phyloP scores from a whole-genome alignment of 2,797 vertebrate genomes.

The Cyprinella venusta region DNA sequence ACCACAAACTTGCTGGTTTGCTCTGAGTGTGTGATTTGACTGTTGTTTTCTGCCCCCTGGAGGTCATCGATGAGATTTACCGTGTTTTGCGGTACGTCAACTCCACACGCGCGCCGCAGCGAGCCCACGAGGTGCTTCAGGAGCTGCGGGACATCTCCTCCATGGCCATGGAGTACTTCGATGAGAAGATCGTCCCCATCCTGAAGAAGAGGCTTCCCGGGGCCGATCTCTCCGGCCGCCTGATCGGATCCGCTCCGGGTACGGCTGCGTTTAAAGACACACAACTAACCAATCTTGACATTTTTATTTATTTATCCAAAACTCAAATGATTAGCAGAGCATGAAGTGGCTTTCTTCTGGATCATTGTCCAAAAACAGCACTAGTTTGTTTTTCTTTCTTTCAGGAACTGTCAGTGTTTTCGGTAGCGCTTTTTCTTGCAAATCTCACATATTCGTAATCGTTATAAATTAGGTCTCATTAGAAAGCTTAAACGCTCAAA shows the following conservation, averaged over 20 bases:
- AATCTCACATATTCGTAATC: too few species aligned
- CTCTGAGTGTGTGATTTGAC: neutral
- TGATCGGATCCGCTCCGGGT: slow-evolving; percentile 95
- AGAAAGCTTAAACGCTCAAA: too few species aligned
- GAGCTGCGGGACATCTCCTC: slow-evolving; percentile 98
- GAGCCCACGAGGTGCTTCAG: slow-evolving; percentile 97
- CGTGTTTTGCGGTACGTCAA: slow-evolving; percentile 97
- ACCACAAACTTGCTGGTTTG: neutral
- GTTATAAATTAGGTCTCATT: too few species aligned
- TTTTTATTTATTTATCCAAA: neutral
- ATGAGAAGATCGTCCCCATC: slow-evolving; percentile 98
- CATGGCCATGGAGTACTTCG: slow-evolving; percentile 99
- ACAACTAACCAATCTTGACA: too few species aligned
- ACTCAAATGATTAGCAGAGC: neutral
- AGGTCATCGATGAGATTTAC: slow-evolving; percentile 99
- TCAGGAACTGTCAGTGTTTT: too few species aligned
- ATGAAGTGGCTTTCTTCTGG: neutral
- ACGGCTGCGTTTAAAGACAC: neutral
- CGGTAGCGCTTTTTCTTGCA: too few species aligned
- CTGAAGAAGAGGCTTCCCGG: slow-evolving; percentile 97
- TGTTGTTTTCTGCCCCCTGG: neutral
- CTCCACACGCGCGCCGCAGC: slow-evolving; percentile 94
- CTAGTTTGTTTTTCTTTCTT: too few species aligned
- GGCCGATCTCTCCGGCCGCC: slow-evolving; percentile 93
- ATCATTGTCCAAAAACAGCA: neutral